Evolutionary conservation across 1,140 invertebrate species (phyloP).

Genomic region (Drosophila nigrodunni): DNA sequence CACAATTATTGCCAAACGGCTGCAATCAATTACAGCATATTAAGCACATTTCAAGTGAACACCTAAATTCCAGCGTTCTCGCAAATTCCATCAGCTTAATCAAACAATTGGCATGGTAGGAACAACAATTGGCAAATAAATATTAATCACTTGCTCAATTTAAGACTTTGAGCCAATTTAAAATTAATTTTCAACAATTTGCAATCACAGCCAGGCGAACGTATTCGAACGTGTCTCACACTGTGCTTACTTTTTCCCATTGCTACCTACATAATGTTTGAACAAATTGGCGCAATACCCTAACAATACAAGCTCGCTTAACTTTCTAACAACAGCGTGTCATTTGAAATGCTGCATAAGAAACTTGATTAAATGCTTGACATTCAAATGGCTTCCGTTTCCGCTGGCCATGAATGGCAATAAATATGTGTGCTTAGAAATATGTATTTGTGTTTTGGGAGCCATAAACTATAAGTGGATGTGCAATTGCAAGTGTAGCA

Average conservation of each 20-base stretch:
- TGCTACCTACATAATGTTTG: background rate
- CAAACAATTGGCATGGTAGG: background rate
- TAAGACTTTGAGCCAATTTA: constrained; percentile 21
- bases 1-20: too few relatives aligned
- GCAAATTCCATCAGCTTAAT: background rate
- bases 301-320: background rate
- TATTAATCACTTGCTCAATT: constrained; percentile 26
- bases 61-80: background rate
- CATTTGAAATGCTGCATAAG: background rate
- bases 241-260: background rate
- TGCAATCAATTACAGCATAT: background rate
- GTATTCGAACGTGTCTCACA: constrained; percentile 11
- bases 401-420: background rate
- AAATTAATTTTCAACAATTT: constrained; percentile 53
- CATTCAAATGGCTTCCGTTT: constrained; percentile 11
- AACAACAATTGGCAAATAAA: constrained; percentile 15
- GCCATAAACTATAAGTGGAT: background rate
- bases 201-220: constrained; percentile 29
- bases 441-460: background rate
- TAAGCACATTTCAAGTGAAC: background rate
- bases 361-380: background rate
- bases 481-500: constrained; percentile 1
- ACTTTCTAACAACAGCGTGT: background rate
- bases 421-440: background rate
- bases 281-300: constrained; percentile 12